Evolutionary conservation across 2,888 invertebrate species (phyloP).

Genomic region (Periphyllus acericola): DNA sequence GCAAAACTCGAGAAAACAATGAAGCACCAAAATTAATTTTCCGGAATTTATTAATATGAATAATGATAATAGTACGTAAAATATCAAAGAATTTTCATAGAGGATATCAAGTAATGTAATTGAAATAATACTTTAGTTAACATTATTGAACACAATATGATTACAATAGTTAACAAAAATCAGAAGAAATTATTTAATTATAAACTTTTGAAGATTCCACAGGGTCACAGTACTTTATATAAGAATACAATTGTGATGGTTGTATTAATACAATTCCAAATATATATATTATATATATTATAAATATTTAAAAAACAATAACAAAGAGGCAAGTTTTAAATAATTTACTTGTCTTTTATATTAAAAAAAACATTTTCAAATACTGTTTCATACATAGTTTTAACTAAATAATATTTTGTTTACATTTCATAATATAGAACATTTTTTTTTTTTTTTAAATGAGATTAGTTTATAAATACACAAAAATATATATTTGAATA

Average conservation of each 20-base stretch:
- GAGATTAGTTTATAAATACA: slow-evolving; percentile 51
- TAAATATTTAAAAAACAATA: not conserved
- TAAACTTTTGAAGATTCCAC: not conserved
- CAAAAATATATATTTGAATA: slow-evolving; percentile 58
- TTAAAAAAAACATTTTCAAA: slow-evolving; percentile 28
- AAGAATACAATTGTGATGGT: not conserved
- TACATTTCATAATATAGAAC: slow-evolving; percentile 33
- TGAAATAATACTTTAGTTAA: slow-evolving; percentile 44
- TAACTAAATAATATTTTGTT: slow-evolving; percentile 43
- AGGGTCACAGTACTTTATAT: slow-evolving; percentile 12
- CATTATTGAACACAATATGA: slow-evolving; percentile 47
- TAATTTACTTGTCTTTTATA: not conserved
- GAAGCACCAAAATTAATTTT: slow-evolving; percentile 34
- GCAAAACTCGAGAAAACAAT: not conserved
- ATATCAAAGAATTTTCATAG: not conserved
- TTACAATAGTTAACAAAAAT: slow-evolving; percentile 28
- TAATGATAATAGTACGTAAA: not conserved
- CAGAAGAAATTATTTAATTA: not conserved
- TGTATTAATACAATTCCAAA: slow-evolving; percentile 10
- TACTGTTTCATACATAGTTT: slow-evolving; percentile 35
- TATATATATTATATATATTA: too few species aligned
- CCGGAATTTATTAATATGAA: not conserved
- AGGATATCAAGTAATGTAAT: not conserved
- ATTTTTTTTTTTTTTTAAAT: not conserved
- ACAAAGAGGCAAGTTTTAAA: not conserved